These are phyloP conservation scores for Cololabis saira DNA, from an alignment of 2,113 vertebrate genomes.

Conservation along the genomic window DNA sequence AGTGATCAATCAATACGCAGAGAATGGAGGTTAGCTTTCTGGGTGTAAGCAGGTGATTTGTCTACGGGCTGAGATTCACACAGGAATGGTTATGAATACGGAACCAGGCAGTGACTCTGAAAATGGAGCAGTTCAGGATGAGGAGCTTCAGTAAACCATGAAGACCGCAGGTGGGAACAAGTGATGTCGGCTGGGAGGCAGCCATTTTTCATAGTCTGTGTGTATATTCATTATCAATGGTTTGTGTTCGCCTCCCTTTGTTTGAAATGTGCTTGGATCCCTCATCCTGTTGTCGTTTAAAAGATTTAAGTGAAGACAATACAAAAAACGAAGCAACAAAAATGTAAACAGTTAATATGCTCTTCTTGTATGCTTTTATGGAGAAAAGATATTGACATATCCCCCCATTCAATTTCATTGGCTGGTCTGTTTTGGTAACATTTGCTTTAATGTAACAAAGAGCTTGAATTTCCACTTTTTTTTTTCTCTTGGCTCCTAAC, in stretches of 20 bases:
- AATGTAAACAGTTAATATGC: not conserved
- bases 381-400: too few relatives aligned
- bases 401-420: too few relatives aligned
- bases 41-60: conserved; percentile 61
- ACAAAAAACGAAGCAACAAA: not conserved
- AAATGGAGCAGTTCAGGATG: conserved; percentile 61
- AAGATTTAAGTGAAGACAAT: conserved; percentile 36
- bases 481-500: too few relatives aligned
- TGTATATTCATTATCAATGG: conserved; percentile 37
- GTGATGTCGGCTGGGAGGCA: conserved; percentile 41
- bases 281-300: conserved; percentile 34
- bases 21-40: conserved; percentile 47
- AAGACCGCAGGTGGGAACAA: conserved; percentile 43
- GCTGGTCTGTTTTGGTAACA: too few relatives aligned
- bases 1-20: conserved; percentile 64
- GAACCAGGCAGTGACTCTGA: conserved; percentile 54
- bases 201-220: conserved; percentile 55
- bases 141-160: conserved; percentile 47
- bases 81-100: conserved; percentile 64
- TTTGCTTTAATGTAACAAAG: too few relatives aligned
- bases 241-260: conserved; percentile 37
- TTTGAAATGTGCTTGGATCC: conserved; percentile 47
- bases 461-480: too few relatives aligned
- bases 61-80: conserved; percentile 50
- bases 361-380: too few relatives aligned